phyloP scores from a whole-genome alignment of 2,888 invertebrate species.

The Molanna angustata region DNA sequence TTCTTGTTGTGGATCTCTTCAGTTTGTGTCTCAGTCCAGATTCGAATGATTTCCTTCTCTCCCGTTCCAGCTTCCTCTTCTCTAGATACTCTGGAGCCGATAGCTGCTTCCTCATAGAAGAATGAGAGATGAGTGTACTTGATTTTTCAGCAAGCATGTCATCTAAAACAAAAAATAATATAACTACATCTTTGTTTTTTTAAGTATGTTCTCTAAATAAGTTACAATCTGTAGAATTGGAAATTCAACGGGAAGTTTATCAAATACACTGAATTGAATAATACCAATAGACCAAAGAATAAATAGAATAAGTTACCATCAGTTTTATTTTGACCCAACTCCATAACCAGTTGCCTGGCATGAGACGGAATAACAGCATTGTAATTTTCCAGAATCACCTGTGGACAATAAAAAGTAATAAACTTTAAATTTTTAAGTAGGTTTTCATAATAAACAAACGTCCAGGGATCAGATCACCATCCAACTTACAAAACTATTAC shows the following conservation, averaged over 20 bases:
- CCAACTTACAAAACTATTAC: no score
- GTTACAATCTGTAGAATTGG: background rate
- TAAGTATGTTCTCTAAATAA: background rate
- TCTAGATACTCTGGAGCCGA: slow-evolving; percentile 90
- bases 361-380: slow-evolving; percentile 91
- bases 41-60: slow-evolving; percentile 63
- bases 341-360: slow-evolving; percentile 88
- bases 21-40: slow-evolving; percentile 58
- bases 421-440: no score
- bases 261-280: no score
- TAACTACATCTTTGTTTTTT: background rate
- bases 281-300: no score
- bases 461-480: no score
- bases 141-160: slow-evolving; percentile 62
- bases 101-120: slow-evolving; percentile 68
- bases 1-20: slow-evolving; percentile 46
- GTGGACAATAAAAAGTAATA: no score
- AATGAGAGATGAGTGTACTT: slow-evolving; percentile 52
- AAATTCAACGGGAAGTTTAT: no score
- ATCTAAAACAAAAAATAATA: slow-evolving; percentile 45
- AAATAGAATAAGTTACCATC: slow-evolving; percentile 50
- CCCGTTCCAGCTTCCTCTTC: slow-evolving; percentile 72
- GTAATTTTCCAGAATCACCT: slow-evolving; percentile 93
- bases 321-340: slow-evolving; percentile 74
- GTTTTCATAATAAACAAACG: no score